A percentile compares a stretch with the other conserved stretches of the same genome.
phyloP scores from a whole-genome alignment of 2,113 vertebrate species.

The Passer domesticus region DNA sequence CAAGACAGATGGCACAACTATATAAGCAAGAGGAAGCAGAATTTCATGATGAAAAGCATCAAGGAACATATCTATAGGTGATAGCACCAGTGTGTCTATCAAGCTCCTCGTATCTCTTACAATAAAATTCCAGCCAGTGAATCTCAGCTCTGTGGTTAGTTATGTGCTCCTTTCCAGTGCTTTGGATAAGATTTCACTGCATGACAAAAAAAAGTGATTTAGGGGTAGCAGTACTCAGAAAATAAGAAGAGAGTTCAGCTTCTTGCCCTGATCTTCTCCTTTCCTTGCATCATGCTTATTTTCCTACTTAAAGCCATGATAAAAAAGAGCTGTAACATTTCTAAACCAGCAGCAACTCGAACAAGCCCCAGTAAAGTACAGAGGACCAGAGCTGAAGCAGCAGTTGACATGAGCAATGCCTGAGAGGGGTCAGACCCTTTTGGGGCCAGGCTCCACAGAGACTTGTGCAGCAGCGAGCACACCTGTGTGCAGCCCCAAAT shows the following conservation, averaged over 20 bases:
- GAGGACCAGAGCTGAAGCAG: background rate
- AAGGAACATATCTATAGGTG: conserved; percentile 3
- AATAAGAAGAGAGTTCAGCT: background rate
- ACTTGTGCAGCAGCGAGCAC: background rate
- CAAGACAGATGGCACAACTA: conserved; percentile 29
- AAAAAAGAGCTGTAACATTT: background rate
- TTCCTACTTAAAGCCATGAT: background rate
- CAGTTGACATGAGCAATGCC: background rate
- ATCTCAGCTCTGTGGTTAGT: background rate
- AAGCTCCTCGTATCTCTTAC: background rate
- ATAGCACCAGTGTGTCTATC: conserved; percentile 3
- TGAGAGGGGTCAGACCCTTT: background rate
- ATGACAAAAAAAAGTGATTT: background rate
- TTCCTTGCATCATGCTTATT: background rate
- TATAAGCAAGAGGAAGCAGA: conserved; percentile 12
- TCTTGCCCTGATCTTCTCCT: background rate
- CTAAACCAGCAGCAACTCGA: background rate
- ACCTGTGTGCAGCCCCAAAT: background rate
- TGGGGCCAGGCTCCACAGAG: background rate
- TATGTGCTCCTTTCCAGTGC: background rate
- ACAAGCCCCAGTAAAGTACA: background rate
- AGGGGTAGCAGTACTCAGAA: background rate
- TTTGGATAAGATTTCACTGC: background rate
- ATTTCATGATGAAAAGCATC: conserved; percentile 24
- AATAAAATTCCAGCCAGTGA: background rate